phyloP scores from a whole-genome alignment of 2,113 vertebrate species.

The Pica pica region DNA sequence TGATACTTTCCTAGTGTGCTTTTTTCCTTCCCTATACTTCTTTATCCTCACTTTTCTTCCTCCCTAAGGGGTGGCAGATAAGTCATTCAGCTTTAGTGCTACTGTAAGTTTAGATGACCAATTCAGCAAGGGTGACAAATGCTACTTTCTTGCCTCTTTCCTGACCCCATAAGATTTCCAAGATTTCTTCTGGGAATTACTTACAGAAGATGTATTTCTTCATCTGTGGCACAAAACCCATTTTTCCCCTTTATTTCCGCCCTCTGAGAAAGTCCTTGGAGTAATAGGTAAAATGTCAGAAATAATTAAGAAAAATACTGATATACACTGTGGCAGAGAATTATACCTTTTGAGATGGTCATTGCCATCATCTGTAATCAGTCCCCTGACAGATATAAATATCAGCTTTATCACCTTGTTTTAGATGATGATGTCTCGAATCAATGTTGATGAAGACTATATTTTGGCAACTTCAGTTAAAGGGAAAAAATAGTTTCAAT shows the following conservation, averaged over 20 bases:
- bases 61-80: background rate
- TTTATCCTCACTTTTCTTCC: constrained; percentile 2
- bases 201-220: constrained; percentile 76
- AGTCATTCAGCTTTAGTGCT: background rate
- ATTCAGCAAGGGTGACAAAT: constrained; percentile 67
- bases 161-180: constrained; percentile 53
- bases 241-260: constrained; percentile 65
- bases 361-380: constrained; percentile 52
- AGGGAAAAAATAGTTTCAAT: constrained; percentile 16
- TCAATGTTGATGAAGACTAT: constrained; percentile 62
- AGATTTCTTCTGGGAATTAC: constrained; percentile 75
- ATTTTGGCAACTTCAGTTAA: constrained; percentile 14
- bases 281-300: constrained; percentile 78
- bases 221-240: constrained; percentile 59
- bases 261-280: constrained; percentile 67
- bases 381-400: constrained; percentile 72
- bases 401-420: constrained; percentile 63
- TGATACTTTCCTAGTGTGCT: background rate
- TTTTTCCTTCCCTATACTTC: background rate
- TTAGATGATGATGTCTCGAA: constrained; percentile 67
- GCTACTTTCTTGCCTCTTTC: constrained; percentile 54
- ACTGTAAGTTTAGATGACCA: constrained; percentile 58
- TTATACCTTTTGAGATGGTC: constrained; percentile 66
- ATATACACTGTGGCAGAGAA: constrained; percentile 66
- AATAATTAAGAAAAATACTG: constrained; percentile 82